phyloP scores from a whole-genome alignment of 2,888 invertebrate genomes.

The Frankliniella fusca region DNA sequence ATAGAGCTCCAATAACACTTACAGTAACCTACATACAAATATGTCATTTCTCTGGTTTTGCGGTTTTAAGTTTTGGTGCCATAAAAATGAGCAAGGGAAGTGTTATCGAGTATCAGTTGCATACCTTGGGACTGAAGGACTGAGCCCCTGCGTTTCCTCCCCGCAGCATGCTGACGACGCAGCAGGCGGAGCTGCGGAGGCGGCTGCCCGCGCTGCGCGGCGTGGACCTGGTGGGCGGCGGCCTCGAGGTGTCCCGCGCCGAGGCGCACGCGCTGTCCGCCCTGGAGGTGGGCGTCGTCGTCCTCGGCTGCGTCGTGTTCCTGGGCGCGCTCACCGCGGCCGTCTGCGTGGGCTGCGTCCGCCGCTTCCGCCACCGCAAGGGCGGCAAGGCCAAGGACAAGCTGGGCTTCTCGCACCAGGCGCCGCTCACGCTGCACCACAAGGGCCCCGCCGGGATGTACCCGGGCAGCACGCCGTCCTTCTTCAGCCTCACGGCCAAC shows the following conservation, averaged over 20 bases:
- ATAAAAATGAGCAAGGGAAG: too few species aligned
- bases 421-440: constrained; percentile 36
- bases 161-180: constrained; percentile 35
- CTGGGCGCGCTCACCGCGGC: constrained; percentile 75
- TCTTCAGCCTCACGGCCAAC: constrained; percentile 27
- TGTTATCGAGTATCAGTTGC: too few species aligned
- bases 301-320: constrained; percentile 75
- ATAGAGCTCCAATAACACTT: too few species aligned
- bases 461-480: constrained; percentile 35
- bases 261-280: constrained; percentile 52
- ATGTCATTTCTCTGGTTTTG: too few species aligned
- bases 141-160: not conserved
- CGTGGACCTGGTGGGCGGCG: constrained; percentile 18
- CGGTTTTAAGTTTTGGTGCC: too few species aligned
- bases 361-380: constrained; percentile 43
- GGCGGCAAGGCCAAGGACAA: constrained; percentile 34
- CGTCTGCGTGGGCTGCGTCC: constrained; percentile 59
- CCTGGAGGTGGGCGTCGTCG: constrained; percentile 74
- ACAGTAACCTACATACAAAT: too few species aligned
- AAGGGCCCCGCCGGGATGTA: not conserved
- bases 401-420: constrained; percentile 39
- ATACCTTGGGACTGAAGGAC: too few species aligned
- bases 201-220: not conserved
- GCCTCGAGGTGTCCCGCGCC: constrained; percentile 18
- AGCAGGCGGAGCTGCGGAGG: constrained; percentile 30